Evolutionary conservation across 2,797 vertebrate species (phyloP).

Genomic region (Notamacropus eugenii): DNA sequence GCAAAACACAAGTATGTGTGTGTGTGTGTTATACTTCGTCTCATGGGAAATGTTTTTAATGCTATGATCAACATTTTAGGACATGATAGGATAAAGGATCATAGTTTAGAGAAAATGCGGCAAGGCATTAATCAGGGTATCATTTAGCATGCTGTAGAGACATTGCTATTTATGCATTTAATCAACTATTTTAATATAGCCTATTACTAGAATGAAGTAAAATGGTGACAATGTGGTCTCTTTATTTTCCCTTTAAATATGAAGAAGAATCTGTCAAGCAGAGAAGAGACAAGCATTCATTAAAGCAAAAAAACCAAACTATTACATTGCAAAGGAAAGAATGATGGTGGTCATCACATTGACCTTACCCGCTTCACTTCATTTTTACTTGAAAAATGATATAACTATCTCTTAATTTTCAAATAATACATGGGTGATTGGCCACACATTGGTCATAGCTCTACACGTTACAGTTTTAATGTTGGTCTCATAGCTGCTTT

Average conservation of each 20-base stretch:
- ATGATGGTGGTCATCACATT: slow-evolving; percentile 11
- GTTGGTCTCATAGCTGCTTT: not conserved
- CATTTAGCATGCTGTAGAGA: slow-evolving; percentile 12
- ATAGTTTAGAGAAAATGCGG: slow-evolving; percentile 3
- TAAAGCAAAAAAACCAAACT: not conserved
- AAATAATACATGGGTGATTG: not conserved
- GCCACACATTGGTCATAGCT: not conserved
- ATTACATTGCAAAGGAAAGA: not conserved
- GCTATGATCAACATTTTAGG: not conserved
- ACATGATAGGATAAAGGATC: not conserved
- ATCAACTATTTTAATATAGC: not conserved
- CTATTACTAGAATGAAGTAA: not conserved
- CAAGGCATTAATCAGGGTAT: not conserved
- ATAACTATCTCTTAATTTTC: not conserved
- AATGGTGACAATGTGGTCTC: not conserved
- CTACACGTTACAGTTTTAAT: not conserved
- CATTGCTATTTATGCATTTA: not conserved
- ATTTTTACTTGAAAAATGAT: not conserved
- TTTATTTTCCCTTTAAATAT: not conserved
- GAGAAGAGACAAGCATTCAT: not conserved
- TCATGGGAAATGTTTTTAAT: not conserved
- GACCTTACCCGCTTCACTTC: not conserved
- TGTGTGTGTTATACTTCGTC: slow-evolving; percentile 3
- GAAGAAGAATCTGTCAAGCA: not conserved
- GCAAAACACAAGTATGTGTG: not conserved